Evolutionary conservation across 2,797 vertebrate species (phyloP).

Genomic region (Periophthalmus magnuspinnatus): DNA sequence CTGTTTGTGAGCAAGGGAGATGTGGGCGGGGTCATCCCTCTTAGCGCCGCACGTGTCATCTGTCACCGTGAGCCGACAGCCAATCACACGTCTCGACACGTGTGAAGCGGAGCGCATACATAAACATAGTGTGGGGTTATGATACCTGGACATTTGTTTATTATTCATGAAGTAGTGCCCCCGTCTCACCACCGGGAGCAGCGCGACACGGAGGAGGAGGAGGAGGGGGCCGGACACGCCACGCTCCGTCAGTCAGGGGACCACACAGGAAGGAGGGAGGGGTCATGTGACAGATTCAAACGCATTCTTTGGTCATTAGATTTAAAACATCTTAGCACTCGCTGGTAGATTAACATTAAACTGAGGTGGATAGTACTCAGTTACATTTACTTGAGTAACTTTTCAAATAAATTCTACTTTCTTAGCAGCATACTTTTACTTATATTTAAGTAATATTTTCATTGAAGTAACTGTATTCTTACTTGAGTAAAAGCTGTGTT

Average conservation of each 20-base stretch:
- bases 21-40: slow-evolving; percentile 1
- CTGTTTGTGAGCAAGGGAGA: not conserved
- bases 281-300: not conserved
- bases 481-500: too few relatives aligned
- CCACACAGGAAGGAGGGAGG: not conserved
- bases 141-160: not conserved
- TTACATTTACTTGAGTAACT: too few relatives aligned
- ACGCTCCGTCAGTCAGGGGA: not conserved
- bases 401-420: too few relatives aligned
- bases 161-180: not conserved
- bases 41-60: not conserved
- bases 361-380: too few relatives aligned
- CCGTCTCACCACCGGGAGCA: not conserved
- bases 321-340: too few relatives aligned
- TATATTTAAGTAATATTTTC: too few relatives aligned
- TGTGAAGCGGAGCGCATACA: not conserved
- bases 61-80: slow-evolving; percentile 1
- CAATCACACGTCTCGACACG: not conserved
- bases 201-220: not conserved
- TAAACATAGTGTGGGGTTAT: not conserved
- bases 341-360: too few relatives aligned
- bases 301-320: too few relatives aligned
- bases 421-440: too few relatives aligned
- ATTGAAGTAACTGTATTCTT: too few relatives aligned
- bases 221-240: too few relatives aligned